Percentiles rank a stretch among this genome's conserved stretches.
phyloP scores from a whole-genome alignment of 2,888 invertebrate species.

The Xestia sexstrigata region DNA sequence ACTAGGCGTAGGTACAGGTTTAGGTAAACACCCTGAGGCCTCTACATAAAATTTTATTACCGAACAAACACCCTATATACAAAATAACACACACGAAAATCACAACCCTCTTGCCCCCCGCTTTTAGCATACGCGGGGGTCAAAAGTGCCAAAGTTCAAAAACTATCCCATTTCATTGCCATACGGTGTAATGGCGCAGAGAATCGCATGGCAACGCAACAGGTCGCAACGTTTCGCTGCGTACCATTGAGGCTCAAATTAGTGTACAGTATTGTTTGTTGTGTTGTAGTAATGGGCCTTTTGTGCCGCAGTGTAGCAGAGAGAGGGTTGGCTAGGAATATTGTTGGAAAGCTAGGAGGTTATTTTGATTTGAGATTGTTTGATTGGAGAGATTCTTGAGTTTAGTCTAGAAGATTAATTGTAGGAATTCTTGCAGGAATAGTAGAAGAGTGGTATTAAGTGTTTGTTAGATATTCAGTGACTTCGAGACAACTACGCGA shows the following conservation, averaged over 20 bases:
- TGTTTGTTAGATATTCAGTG: neutral
- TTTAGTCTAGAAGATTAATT: slow-evolving; percentile 2
- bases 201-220: slow-evolving; percentile 56
- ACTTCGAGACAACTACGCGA: neutral
- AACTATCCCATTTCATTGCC: slow-evolving; percentile 47
- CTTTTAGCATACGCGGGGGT: slow-evolving; percentile 35
- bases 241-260: slow-evolving; percentile 56
- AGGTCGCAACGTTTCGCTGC: slow-evolving; percentile 52
- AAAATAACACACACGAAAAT: slow-evolving; percentile 43
- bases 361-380: slow-evolving; percentile 10
- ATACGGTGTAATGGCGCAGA: slow-evolving; percentile 47
- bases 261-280: slow-evolving; percentile 54
- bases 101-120: slow-evolving; percentile 27
- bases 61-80: slow-evolving; percentile 13
- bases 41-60: neutral
- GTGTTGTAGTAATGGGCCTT: slow-evolving; percentile 18
- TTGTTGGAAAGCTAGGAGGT: slow-evolving; percentile 10
- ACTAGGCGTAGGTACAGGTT: too few species aligned
- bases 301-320: slow-evolving; percentile 8
- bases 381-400: slow-evolving; percentile 19
- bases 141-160: slow-evolving; percentile 60
- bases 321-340: slow-evolving; percentile 10
- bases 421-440: neutral
- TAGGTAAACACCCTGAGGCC: neutral
- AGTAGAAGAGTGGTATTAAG: neutral